Evolutionary conservation across 1,140 invertebrate species (phyloP).

Genomic region (Drosophila orena): DNA sequence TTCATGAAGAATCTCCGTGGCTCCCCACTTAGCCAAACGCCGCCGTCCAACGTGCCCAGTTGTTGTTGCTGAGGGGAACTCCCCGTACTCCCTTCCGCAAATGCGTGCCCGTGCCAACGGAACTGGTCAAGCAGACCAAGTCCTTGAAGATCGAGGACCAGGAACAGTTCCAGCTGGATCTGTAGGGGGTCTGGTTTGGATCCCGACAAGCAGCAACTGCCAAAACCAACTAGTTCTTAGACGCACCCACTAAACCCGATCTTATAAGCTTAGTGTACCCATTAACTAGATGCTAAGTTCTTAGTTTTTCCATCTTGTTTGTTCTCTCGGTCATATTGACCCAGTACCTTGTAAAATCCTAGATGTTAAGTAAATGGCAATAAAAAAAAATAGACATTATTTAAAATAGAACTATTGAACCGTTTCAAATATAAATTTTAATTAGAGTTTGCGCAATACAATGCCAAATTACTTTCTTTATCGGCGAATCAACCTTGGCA

Average conservation of each 20-base stretch:
- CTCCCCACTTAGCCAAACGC: slow-evolving; percentile 94
- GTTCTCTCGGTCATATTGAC: slow-evolving; percentile 74
- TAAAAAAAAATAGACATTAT: slow-evolving; percentile 34
- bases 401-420: background rate
- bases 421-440: slow-evolving; percentile 3
- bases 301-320: slow-evolving; percentile 47
- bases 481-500: slow-evolving; percentile 57
- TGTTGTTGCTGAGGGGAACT: slow-evolving; percentile 85
- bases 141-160: slow-evolving; percentile 82
- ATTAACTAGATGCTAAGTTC: slow-evolving; percentile 35
- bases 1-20: slow-evolving; percentile 94
- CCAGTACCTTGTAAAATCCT: slow-evolving; percentile 37
- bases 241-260: slow-evolving; percentile 33
- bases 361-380: slow-evolving; percentile 45
- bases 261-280: slow-evolving; percentile 45
- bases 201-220: slow-evolving; percentile 71
- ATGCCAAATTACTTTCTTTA: slow-evolving; percentile 41
- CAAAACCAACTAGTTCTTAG: slow-evolving; percentile 47
- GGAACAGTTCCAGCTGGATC: slow-evolving; percentile 82
- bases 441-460: too few species aligned
- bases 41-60: slow-evolving; percentile 91
- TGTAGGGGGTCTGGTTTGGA: slow-evolving; percentile 52
- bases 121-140: slow-evolving; percentile 63
- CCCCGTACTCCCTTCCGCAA: slow-evolving; percentile 83
- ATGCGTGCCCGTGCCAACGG: slow-evolving; percentile 65